Base-by-base conservation (phyloP, 2,113 vertebrate species). In the Plotosus lineatus region DNA sequence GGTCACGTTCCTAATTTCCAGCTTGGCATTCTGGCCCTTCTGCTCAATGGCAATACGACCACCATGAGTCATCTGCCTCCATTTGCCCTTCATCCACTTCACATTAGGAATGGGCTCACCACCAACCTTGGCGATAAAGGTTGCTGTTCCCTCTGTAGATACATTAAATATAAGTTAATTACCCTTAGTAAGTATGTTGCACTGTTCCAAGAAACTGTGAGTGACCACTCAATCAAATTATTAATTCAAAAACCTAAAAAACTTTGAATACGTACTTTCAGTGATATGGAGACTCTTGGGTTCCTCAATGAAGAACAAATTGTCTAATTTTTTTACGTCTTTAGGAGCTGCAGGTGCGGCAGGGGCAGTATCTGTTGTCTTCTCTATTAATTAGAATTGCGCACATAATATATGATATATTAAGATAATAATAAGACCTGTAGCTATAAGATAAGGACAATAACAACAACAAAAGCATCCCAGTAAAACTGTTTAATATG, bases 21-120 rank as follows among this genome's bases (percentile, higher is more conserved):
- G 87, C 75, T 95, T 97, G 71, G 96, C 93, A 65, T 99, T 95
- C 17, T 95, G 94, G 44, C 95, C 97, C 84, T 95, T 98, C 83
- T 98, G 97, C 48, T 96, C 93, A 15, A 98, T 94, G 60, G 83
- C 89, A 85, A 99, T 93, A 83, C 98, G 94, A 5, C 98, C 98
- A 26, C 97, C 98, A n/a, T 97, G 96, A 50, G 95, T 98, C 76
- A 99, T 88, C 55, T 99, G 97, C 61, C 97, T 94, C 98, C 98
- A 99, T 88, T 99, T 99, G 11, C 98, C 98, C 88, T 99, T 99
- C 88, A 97, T 95, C 98, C 98, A 99, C 86, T 98, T 99, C 58
- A 99, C 97, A 40, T 91, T 97, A 76, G 98, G 98, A 90, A 99
- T 95, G 5, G 98, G 97, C 84, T 99, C 97, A 6, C 98, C 98